phyloP scores from a whole-genome alignment of 1,140 invertebrate species.

The Cyclina sinensis region DNA sequence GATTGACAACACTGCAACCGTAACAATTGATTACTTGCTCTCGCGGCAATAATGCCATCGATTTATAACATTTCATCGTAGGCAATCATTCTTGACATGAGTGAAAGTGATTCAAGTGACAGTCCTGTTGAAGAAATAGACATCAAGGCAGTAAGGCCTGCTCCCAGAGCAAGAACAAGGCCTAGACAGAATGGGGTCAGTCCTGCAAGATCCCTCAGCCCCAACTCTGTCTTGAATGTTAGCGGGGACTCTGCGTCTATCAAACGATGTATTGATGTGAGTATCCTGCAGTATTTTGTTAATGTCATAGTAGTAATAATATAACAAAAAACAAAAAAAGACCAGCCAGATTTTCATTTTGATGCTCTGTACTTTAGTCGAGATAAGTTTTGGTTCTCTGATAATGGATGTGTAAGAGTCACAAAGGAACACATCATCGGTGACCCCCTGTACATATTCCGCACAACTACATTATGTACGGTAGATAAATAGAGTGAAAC shows the following conservation, averaged over 20 bases:
- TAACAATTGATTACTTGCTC: background rate
- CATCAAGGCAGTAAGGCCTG: conserved; percentile 45
- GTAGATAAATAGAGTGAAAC: no score
- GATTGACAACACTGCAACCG: background rate
- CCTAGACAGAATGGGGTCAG: background rate
- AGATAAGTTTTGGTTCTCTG: no score
- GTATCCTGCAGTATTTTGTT: background rate
- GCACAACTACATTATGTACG: no score
- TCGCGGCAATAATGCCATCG: background rate
- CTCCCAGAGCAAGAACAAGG: background rate
- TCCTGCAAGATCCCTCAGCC: conserved; percentile 56
- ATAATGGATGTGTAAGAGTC: no score
- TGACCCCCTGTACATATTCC: no score
- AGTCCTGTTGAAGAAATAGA: conserved; percentile 62
- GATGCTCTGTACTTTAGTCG: no score
- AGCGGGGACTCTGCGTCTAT: conserved; percentile 14
- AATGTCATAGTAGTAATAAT: no score
- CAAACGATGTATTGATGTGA: conserved; percentile 61
- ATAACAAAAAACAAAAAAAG: no score
- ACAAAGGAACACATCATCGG: no score
- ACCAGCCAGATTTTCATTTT: no score
- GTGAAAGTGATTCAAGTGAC: conserved; percentile 7
- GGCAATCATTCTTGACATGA: background rate
- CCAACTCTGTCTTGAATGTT: conserved; percentile 51
- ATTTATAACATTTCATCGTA: background rate